phyloP scores from a whole-genome alignment of 2,888 invertebrate species.

The Nomada ruficornis region DNA sequence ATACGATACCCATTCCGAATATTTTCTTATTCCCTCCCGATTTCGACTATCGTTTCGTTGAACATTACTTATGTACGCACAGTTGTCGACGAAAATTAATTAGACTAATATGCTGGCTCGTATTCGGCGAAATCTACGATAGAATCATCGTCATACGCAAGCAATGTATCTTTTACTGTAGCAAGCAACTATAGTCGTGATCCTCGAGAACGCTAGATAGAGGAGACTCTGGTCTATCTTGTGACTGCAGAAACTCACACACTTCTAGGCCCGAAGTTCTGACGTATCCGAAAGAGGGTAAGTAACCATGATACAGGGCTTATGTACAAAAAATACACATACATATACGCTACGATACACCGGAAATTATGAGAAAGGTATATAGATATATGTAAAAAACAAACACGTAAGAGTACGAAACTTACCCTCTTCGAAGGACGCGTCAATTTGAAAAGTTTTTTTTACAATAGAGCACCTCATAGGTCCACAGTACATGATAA shows the following conservation, averaged over 20 bases:
- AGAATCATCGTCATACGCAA: slow-evolving; percentile 55
- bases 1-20: background rate
- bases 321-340: slow-evolving; percentile 52
- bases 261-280: slow-evolving; percentile 62
- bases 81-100: background rate
- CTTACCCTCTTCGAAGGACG: slow-evolving; percentile 68
- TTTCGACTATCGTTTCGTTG: slow-evolving; percentile 6
- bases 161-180: slow-evolving; percentile 76
- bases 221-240: slow-evolving; percentile 50
- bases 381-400: slow-evolving; percentile 6
- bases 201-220: slow-evolving; percentile 56
- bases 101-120: background rate
- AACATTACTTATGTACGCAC: background rate
- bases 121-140: slow-evolving; percentile 39
- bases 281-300: slow-evolving; percentile 69
- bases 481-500: slow-evolving; percentile 60
- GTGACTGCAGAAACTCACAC: slow-evolving; percentile 43
- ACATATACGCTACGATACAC: slow-evolving; percentile 41
- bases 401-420: slow-evolving; percentile 34
- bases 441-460: slow-evolving; percentile 65
- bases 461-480: slow-evolving; percentile 67
- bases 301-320: slow-evolving; percentile 45
- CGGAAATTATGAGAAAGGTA: slow-evolving; percentile 14
- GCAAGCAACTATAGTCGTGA: slow-evolving; percentile 79
- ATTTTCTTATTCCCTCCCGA: slow-evolving; percentile 50